These are phyloP conservation scores for Lycocerus yunnanus DNA, from an alignment of 2,888 invertebrate genomes.

Conservation along the genomic window DNA sequence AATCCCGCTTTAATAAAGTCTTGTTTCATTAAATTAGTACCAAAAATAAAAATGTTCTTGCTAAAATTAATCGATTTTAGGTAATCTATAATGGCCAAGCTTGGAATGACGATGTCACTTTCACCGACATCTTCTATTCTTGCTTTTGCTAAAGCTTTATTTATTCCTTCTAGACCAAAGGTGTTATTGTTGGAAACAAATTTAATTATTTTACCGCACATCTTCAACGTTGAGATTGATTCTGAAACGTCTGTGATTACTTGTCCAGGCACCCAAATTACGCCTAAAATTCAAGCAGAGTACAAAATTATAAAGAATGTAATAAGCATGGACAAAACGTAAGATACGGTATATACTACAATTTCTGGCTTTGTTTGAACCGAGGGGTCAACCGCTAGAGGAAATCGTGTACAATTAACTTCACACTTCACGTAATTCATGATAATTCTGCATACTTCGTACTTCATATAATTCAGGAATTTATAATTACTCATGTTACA, in stretches of 20 bases:
- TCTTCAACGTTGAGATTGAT: constrained; percentile 56
- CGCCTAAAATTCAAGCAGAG: constrained; percentile 55
- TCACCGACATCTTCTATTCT: constrained; percentile 29
- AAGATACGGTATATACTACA: too few relatives aligned
- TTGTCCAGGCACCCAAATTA: constrained; percentile 54
- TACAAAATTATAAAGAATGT: neutral
- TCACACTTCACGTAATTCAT: too few relatives aligned
- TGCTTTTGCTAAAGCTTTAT: constrained; percentile 34
- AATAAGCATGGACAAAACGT: too few relatives aligned
- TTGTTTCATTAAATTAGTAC: constrained; percentile 51
- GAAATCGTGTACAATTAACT: too few relatives aligned
- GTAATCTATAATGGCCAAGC: constrained; percentile 59
- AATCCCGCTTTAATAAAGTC: constrained; percentile 57
- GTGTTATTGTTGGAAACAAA: constrained; percentile 43
- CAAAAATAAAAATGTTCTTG: constrained; percentile 58
- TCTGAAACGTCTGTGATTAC: constrained; percentile 56
- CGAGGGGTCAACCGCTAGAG: too few relatives aligned
- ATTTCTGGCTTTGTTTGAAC: too few relatives aligned
- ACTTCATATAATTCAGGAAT: too few relatives aligned
- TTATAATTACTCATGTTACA: too few relatives aligned
- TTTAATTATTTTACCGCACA: constrained; percentile 56
- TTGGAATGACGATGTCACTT: constrained; percentile 59
- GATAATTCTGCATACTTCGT: too few relatives aligned
- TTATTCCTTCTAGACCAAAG: constrained; percentile 45
- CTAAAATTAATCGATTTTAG: constrained; percentile 60